These are phyloP conservation scores for Macrosteles quadrilineatus DNA, from an alignment of 1,140 invertebrate species.

Conservation along the genomic window DNA sequence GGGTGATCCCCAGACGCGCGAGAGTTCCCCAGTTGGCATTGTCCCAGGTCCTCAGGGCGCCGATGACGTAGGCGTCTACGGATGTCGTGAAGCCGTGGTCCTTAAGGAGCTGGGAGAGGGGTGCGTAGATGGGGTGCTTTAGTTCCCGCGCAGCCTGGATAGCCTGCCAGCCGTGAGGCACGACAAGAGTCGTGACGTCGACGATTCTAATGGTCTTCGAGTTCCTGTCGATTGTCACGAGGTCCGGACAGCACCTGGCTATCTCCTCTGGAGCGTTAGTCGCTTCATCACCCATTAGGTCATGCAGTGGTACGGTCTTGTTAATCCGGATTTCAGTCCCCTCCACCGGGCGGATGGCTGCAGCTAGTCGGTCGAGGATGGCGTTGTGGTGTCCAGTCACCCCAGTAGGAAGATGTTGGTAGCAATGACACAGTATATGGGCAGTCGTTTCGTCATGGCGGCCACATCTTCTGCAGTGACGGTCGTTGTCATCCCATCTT, in stretches of 20 bases:
- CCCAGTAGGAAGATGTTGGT: not conserved
- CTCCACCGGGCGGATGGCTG: not conserved
- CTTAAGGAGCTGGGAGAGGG: not conserved
- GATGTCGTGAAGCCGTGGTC: not conserved
- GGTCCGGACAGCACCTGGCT: not conserved
- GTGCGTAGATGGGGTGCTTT: not conserved
- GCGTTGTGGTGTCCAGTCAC: not conserved
- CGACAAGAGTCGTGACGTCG: not conserved
- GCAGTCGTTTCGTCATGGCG: not conserved
- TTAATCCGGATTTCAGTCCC: not conserved
- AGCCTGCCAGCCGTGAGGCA: not conserved
- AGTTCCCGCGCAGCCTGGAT: not conserved
- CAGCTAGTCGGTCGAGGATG: not conserved
- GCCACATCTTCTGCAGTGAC: slow-evolving; percentile 32
- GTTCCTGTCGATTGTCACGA: not conserved
- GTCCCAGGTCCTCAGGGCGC: not conserved
- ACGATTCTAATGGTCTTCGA: not conserved
- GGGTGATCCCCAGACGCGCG: not conserved
- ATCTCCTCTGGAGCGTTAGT: not conserved
- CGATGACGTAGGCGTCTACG: not conserved
- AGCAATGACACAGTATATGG: not conserved
- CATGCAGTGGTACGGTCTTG: not conserved
- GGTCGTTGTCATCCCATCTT: not conserved
- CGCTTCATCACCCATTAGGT: not conserved
- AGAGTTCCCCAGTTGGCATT: not conserved